These are phyloP conservation scores for Drosophila tanythrix DNA, from an alignment of 2,888 invertebrate genomes.

Conservation along the genomic window DNA sequence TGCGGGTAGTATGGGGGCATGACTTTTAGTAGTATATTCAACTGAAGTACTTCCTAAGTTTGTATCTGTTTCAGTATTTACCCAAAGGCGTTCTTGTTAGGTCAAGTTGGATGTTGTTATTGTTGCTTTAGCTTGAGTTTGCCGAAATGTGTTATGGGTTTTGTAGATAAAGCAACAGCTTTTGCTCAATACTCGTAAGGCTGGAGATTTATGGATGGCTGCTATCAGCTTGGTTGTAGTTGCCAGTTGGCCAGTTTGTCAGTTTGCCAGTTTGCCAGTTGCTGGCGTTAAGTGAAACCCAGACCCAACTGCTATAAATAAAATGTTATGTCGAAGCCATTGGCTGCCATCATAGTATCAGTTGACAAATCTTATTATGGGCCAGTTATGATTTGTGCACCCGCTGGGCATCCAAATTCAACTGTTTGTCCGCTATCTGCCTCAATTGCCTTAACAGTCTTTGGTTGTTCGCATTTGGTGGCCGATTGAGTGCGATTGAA, in stretches of 20 bases:
- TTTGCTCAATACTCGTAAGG: constrained; percentile 65
- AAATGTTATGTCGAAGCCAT: constrained; percentile 47
- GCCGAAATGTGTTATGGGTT: constrained; percentile 43
- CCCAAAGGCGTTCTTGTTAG: constrained; percentile 7
- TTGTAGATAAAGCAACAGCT: constrained; percentile 67
- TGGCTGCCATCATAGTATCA: constrained; percentile 46
- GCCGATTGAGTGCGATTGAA: constrained; percentile 28
- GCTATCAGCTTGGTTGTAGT: constrained; percentile 55
- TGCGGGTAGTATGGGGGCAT: neutral
- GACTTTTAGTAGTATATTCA: constrained; percentile 9
- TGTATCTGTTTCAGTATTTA: constrained; percentile 15
- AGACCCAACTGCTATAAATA: constrained; percentile 60
- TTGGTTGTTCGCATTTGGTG: constrained; percentile 3
- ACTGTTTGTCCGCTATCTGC: constrained; percentile 26
- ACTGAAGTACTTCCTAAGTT: constrained; percentile 1
- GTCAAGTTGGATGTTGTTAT: neutral
- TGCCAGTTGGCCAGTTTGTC: constrained; percentile 36
- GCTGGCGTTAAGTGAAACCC: constrained; percentile 42
- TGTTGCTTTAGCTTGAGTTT: constrained; percentile 18
- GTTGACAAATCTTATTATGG: constrained; percentile 71
- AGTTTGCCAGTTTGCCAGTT: constrained; percentile 12
- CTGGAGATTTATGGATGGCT: constrained; percentile 60
- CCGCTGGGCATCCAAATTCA: constrained; percentile 25
- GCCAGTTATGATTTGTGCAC: constrained; percentile 54
- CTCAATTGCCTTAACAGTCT: constrained; percentile 14